Conservation (phyloP, 2,797 vertebrate species). For the Sternarchorhynchus goeldii region DNA sequence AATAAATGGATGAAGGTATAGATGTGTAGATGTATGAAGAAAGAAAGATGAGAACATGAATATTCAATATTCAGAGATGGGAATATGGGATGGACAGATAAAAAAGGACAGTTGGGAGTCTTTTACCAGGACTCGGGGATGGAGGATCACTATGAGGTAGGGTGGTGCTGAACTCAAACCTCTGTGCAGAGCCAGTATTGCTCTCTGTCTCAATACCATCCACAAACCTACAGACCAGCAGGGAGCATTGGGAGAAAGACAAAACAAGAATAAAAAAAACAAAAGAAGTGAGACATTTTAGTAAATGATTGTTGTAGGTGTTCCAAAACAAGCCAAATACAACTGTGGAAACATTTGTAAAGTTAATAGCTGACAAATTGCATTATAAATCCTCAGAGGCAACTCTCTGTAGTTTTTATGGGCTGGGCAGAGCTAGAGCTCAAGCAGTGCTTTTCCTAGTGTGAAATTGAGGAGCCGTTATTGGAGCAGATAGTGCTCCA, state of each 20-base stretch:
- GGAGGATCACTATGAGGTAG: conserved; percentile 62
- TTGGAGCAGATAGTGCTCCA: conserved; percentile 44
- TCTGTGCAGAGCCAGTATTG: conserved; percentile 69
- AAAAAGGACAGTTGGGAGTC: not conserved
- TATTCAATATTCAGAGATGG: not conserved
- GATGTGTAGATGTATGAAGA: conserved; percentile 1
- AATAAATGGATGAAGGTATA: not conserved
- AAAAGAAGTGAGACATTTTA: not conserved
- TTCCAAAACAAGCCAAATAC: no score
- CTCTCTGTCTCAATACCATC: conserved; percentile 81
- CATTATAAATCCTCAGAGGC: not conserved
- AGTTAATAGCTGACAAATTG: not conserved
- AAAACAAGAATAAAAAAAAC: conserved; percentile 7
- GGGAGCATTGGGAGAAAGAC: no score
- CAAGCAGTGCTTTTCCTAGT: conserved; percentile 35
- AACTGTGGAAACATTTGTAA: no score
- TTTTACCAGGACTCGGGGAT: conserved; percentile 47
- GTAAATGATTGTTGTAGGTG: not conserved
- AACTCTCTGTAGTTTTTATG: not conserved
- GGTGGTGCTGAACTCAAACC: conserved; percentile 78
- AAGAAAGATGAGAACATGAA: no score
- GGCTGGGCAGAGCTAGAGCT: conserved; percentile 8
- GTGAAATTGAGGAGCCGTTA: conserved; percentile 42
- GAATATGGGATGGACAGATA: not conserved
- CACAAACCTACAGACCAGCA: conserved; percentile 71